Percentiles rank a stretch among this genome's conserved stretches.
phyloP scores from a whole-genome alignment of 2,888 invertebrate genomes.

The Oligia strigilis region DNA sequence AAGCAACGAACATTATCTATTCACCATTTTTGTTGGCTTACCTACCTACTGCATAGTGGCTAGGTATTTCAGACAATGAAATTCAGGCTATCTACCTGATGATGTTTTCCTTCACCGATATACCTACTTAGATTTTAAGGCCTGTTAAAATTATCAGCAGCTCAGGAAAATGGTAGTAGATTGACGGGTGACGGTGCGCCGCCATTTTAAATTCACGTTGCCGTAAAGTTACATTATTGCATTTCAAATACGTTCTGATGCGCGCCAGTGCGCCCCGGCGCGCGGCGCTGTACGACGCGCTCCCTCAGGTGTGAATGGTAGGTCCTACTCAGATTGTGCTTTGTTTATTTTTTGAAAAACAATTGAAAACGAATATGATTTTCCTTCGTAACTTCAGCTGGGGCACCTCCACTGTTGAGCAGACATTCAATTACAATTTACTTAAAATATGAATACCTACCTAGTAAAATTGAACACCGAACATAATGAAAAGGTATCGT shows the following conservation, averaged over 20 bases:
- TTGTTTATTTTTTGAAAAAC: conserved; percentile 25
- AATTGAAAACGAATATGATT: conserved; percentile 24
- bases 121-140: neutral
- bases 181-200: neutral
- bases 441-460: neutral
- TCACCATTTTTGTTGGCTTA: neutral
- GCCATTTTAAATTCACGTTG: neutral
- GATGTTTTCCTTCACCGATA: neutral
- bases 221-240: conserved; percentile 20
- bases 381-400: conserved; percentile 19
- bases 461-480: neutral
- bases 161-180: no score
- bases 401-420: neutral
- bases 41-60: neutral
- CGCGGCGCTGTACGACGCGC: neutral
- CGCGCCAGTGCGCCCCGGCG: neutral
- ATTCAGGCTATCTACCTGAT: neutral
- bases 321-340: neutral
- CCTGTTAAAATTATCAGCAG: neutral
- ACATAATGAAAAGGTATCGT: neutral
- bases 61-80: neutral
- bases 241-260: conserved; percentile 13
- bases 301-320: conserved; percentile 15
- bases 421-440: conserved; percentile 24
- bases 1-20: no score